A percentile compares a stretch with the other conserved stretches of the same genome.
phyloP scores from a whole-genome alignment of 1,140 invertebrate species.

The Aphelenchoides fujianensis region DNA sequence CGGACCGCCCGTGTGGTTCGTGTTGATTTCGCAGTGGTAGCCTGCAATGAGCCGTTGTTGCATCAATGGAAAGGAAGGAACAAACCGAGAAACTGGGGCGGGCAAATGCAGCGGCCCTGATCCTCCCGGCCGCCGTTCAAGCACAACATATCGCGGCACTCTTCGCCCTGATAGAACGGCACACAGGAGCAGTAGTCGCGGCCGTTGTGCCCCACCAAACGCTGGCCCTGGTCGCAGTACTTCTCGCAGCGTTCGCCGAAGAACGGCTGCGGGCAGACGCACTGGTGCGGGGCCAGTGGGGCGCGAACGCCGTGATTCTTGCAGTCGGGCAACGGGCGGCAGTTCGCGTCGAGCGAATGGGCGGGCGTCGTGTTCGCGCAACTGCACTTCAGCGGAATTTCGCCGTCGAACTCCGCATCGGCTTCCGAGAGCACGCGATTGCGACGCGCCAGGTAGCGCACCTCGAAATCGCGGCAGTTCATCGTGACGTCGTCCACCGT shows the following conservation, averaged over 20 bases:
- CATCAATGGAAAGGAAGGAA: too few relatives aligned
- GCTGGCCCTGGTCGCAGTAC: constrained; percentile 59
- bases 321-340: constrained; percentile 53
- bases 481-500: constrained; percentile 11
- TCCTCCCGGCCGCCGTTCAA: constrained; percentile 54
- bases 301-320: constrained; percentile 54
- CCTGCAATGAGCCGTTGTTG: too few relatives aligned
- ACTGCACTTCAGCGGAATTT: neutral
- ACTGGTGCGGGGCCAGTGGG: constrained; percentile 34
- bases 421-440: neutral
- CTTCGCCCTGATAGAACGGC: constrained; percentile 58
- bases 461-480: constrained; percentile 15
- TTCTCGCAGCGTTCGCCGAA: constrained; percentile 61
- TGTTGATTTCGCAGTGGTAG: constrained; percentile 54
- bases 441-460: constrained; percentile 3
- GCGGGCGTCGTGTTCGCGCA: constrained; percentile 1
- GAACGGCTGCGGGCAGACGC: constrained; percentile 56
- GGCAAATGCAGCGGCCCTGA: constrained; percentile 53
- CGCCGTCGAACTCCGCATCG: neutral
- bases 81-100: constrained; percentile 55
- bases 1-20: constrained; percentile 52
- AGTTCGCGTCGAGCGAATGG: constrained; percentile 49
- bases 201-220: constrained; percentile 33
- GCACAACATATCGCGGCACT: constrained; percentile 60
- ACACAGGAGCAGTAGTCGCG: constrained; percentile 57